Evolutionary conservation across 2,797 vertebrate species (phyloP).

Genomic region (Intellagama lesueurii): DNA sequence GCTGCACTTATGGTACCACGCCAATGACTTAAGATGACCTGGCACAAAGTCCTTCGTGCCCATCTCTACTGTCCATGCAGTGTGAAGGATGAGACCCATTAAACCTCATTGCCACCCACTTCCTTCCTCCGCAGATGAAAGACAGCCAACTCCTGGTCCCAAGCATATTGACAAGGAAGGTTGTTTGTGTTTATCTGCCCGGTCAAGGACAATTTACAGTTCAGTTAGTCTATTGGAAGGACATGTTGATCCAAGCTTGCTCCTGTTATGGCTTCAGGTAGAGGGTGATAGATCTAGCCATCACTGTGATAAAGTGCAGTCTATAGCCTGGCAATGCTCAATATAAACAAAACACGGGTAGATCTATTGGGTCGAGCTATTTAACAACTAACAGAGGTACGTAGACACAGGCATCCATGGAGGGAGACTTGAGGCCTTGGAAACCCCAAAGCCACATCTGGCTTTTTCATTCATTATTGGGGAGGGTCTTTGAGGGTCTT

Average conservation of each 20-base stretch:
- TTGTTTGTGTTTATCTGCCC: conserved; percentile 77
- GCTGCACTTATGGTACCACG: too few species aligned
- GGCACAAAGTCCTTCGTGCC: too few species aligned
- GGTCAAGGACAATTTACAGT: conserved; percentile 80
- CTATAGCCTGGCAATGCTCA: conserved; percentile 47
- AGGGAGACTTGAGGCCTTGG: conserved; percentile 42
- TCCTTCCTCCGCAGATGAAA: conserved; percentile 55
- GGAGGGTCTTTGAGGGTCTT: background rate
- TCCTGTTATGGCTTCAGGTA: conserved; percentile 74
- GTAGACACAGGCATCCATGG: conserved; percentile 15
- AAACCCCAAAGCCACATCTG: background rate
- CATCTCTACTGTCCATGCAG: background rate
- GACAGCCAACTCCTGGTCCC: conserved; percentile 67
- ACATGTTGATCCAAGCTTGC: conserved; percentile 77
- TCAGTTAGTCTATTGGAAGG: conserved; percentile 76
- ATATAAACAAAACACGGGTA: conserved; percentile 77
- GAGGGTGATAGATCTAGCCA: conserved; percentile 77
- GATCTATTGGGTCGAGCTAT: conserved; percentile 64
- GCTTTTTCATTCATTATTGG: fast-evolving
- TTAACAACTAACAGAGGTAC: conserved; percentile 57
- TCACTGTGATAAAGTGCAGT: conserved; percentile 73
- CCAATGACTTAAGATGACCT: too few species aligned
- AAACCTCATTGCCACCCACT: conserved; percentile 56
- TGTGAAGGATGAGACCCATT: conserved; percentile 58
- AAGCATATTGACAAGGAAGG: conserved; percentile 73